Percentiles rank a stretch among this genome's conserved stretches.
Conservation (phyloP, 2,888 invertebrate species). For the Cantharis rustica region DNA sequence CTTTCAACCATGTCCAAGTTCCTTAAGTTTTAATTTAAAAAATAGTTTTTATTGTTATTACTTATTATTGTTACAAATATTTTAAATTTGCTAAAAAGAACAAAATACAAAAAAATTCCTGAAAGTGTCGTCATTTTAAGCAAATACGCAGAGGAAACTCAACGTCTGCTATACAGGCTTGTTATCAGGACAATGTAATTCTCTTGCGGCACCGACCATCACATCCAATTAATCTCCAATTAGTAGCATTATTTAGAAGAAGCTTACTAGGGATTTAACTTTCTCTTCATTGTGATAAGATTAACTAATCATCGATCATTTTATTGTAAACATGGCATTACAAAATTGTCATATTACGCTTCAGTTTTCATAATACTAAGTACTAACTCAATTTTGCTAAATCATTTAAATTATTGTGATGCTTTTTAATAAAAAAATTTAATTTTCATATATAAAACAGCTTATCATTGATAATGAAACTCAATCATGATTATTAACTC, state of each 20-base stretch:
- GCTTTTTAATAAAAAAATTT: no score
- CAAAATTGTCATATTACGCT: background rate
- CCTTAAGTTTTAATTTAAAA: background rate
- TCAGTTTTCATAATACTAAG: no score
- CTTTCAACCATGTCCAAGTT: background rate
- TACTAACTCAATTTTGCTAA: no score
- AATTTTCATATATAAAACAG: no score
- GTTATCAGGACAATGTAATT: conserved; percentile 13
- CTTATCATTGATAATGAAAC: no score
- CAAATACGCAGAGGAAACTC: background rate
- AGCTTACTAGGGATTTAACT: conserved; percentile 6
- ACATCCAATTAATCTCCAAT: conserved; percentile 18
- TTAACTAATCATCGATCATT: conserved; percentile 6
- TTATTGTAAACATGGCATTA: background rate
- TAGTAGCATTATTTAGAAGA: conserved; percentile 14
- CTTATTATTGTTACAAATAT: no score
- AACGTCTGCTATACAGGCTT: background rate
- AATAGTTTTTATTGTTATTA: no score
- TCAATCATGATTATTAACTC: no score
- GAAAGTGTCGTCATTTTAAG: background rate
- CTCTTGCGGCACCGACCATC: conserved; percentile 1
- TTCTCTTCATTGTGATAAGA: background rate
- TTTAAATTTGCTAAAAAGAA: background rate
- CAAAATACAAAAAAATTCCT: background rate
- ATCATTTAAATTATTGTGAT: no score